Evolutionary conservation across 2,797 vertebrate species (phyloP), one percentile per base, ranked within the genome.

Genomic region (Gadopsis marmoratus): DNA sequence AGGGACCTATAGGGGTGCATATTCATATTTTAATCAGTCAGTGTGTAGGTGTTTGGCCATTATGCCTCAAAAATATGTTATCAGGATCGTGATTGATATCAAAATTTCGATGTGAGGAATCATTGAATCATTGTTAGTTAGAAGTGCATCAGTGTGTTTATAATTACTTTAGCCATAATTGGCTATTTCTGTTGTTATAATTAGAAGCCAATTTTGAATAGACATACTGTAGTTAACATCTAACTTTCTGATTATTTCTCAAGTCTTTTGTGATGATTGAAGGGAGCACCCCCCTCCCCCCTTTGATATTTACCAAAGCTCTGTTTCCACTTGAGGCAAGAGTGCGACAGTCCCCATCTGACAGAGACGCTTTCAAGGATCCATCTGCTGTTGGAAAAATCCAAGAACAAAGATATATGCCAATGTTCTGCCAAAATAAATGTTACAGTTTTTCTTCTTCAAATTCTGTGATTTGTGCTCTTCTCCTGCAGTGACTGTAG

Each of bases 311-410:
- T 11, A 76, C 35, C 3, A 33, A 13, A 55, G 71, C 70, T 35
- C 26, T 47, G 39, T 59, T 19, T 65, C 55, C 76, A 66, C 71
- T 71, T 61, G 55, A 84, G 45, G 51, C 50, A 74, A 43, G 39
- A 71, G 35, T 47, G 37, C 33, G 62, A 60, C 33, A 21, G 33
- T 48, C 26, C 53, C 54, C 31, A 21, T 72, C 67, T 71, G 68
- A 78, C 39, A 26, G 23, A 58, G 37, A 50, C 13, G 53, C 35
- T 74, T 74, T 71, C 37, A 74, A 74, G 51, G 23, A 67, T 37
- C 63, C 55, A 55, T 81, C 78, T 67, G 71, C 64, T 58, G 56
- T 45, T 41, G 10, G 33, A 61, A 60, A 70, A 81, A 69, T 59
- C 55, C 35, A 78, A 67, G 33, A 61, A 55, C 68, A 63, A 67